Evolutionary conservation across 64 coral and sea anemone species (phyloP), one percentile per base, ranked within the genome.

Genomic region (Porites australiensis): DNA sequence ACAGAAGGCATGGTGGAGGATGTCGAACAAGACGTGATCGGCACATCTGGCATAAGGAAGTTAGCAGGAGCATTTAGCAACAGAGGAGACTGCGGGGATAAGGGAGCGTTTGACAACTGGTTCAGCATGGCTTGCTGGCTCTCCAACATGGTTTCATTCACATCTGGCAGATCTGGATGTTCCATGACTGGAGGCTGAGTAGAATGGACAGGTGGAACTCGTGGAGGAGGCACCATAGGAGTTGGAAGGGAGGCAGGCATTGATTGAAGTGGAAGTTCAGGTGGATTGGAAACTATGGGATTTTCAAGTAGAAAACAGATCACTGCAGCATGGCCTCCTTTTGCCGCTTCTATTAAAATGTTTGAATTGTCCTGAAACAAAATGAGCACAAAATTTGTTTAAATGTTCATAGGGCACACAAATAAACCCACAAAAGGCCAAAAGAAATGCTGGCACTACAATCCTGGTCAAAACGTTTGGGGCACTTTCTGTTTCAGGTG

Each of bases 281-380:
- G 91, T 37, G 92, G 98, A 10, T 92, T 96, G 15, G 89, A 79
- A 76, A 93, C 92, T 15, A 94, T 95, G 37, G 96, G 94, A 60
- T 95, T 95, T 58, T 99, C 98, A 2, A 99, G 47, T 19, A 99
- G 91, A 45, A 88, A 95, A 50, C 98, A 93, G 12, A 96, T 90
- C 3, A 99, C 98, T 87, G 98, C 91, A 43, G 98, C 94, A 89
- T 96, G 95, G 27, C 98, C 98, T 50, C 98, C 98, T 87, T 96
- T 99, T 43, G 94, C 94, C 67, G 98, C 98, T 68, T 99, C 98
- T 45, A 99, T 93, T 13, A 99, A 59, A 74, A 99, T 99, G 64
- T 93, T 99, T 53, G 98, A 99, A 63, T 95, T 95, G 82, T 99
- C 98, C 98, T 98, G 45, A 61, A 57, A 57, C 23, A 73, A 79